Conservation (phyloP, 2,797 vertebrate species). For the Iguana delicatissima region DNA sequence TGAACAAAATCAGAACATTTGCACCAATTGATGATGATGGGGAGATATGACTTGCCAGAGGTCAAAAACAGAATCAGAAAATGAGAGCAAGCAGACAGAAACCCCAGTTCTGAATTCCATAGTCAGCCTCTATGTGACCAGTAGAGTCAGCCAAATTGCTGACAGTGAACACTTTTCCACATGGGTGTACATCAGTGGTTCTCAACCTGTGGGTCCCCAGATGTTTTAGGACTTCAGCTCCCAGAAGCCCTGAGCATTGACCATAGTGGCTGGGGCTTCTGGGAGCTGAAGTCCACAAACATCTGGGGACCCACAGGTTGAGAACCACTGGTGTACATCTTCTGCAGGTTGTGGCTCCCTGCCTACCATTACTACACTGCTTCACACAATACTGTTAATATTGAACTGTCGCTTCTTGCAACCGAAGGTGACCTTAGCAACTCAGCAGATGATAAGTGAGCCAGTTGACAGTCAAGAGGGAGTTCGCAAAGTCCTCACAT, state of each 20-base stretch:
- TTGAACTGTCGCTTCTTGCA: constrained; percentile 65
- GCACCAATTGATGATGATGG: background rate
- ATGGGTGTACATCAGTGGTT: background rate
- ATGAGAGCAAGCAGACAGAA: background rate
- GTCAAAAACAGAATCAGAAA: constrained; percentile 32
- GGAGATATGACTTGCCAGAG: constrained; percentile 3
- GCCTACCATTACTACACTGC: constrained; percentile 47
- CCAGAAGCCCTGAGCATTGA: too few relatives aligned
- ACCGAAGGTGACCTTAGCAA: constrained; percentile 67
- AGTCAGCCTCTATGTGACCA: background rate
- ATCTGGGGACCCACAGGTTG: too few relatives aligned
- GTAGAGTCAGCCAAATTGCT: constrained; percentile 3
- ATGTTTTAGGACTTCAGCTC: too few relatives aligned
- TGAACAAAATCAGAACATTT: background rate
- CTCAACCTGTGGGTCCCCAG: too few relatives aligned
- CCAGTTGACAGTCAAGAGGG: constrained; percentile 55
- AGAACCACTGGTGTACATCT: background rate
- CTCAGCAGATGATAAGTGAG: constrained; percentile 57
- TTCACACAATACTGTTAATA: constrained; percentile 66
- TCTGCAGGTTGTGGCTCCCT: background rate
- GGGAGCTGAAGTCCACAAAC: too few relatives aligned
- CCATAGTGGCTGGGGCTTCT: too few relatives aligned
- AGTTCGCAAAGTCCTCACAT: constrained; percentile 59
- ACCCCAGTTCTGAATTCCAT: constrained; percentile 36
- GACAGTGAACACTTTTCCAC: constrained; percentile 17